Conservation (phyloP, 2,888 invertebrate genomes). For the Xiphydria camelus region DNA sequence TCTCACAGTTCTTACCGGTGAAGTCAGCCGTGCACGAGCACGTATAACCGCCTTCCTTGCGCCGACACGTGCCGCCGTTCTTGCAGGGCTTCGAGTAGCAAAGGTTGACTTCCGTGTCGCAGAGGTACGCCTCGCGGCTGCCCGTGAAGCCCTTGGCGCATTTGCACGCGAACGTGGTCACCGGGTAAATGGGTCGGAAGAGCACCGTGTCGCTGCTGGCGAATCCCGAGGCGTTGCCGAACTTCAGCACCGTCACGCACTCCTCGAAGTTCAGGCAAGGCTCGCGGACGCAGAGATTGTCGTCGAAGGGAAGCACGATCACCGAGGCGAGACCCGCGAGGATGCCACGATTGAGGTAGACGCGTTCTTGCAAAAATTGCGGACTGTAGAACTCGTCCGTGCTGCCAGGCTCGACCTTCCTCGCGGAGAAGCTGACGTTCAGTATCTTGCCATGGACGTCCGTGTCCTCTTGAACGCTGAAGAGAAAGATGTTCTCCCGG, state of each 20-base stretch:
- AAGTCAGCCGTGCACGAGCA: conserved; percentile 81
- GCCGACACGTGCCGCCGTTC: conserved; percentile 82
- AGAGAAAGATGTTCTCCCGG: conserved; percentile 88
- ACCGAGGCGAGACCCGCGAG: conserved; percentile 86
- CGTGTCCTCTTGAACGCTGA: conserved; percentile 89
- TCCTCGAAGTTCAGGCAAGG: conserved; percentile 94
- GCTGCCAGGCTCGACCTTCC: conserved; percentile 78
- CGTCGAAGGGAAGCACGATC: conserved; percentile 92
- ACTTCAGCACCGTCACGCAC: conserved; percentile 87
- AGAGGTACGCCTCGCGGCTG: conserved; percentile 85
- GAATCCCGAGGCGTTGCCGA: conserved; percentile 90
- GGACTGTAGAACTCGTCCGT: conserved; percentile 79
- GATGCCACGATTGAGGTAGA: conserved; percentile 89
- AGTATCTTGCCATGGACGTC: conserved; percentile 85
- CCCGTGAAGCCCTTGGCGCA: conserved; percentile 93
- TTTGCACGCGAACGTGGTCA: conserved; percentile 89
- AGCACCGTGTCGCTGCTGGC: conserved; percentile 86
- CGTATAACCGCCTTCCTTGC: conserved; percentile 88
- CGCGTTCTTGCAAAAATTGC: conserved; percentile 87
- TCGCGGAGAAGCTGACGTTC: conserved; percentile 92
- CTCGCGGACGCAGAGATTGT: conserved; percentile 93
- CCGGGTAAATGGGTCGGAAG: conserved; percentile 92
- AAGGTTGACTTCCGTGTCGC: conserved; percentile 94
- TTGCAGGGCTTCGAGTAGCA: conserved; percentile 95
- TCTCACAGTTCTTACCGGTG: conserved; percentile 84